Evolutionary conservation across 2,113 vertebrate genomes (phyloP).

Genomic region (Callithrix jacchus): DNA sequence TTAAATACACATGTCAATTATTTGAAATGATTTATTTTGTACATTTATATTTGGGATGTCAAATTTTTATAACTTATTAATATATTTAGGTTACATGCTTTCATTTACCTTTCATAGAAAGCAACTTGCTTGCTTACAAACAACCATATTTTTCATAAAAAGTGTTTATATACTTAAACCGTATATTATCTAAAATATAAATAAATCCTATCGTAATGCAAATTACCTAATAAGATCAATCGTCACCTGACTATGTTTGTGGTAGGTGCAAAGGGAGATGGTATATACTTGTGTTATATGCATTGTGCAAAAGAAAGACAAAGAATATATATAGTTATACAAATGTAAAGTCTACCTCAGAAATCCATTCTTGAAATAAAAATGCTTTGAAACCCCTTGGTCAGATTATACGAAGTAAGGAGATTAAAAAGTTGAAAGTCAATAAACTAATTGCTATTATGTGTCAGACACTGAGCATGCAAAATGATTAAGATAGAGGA

Average conservation of each 20-base stretch:
- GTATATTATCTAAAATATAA: neutral
- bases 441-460: neutral
- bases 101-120: neutral
- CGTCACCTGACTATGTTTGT: neutral
- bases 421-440: neutral
- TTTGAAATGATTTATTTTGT: neutral
- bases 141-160: neutral
- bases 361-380: neutral
- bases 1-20: neutral
- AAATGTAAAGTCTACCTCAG: neutral
- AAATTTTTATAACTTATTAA: neutral
- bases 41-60: neutral
- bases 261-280: neutral
- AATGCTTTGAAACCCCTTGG: neutral
- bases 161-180: neutral
- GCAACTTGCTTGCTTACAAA: neutral
- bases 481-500: slow-evolving; percentile 17
- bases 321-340: neutral
- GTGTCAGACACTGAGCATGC: neutral
- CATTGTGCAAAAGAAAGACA: neutral
- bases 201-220: neutral
- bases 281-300: neutral
- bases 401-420: neutral
- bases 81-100: neutral
- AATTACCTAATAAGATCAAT: neutral